Evolutionary conservation across 2,888 invertebrate genomes (phyloP), one percentile per base, ranked within the genome.

Genomic region (Tipula lateralis): DNA sequence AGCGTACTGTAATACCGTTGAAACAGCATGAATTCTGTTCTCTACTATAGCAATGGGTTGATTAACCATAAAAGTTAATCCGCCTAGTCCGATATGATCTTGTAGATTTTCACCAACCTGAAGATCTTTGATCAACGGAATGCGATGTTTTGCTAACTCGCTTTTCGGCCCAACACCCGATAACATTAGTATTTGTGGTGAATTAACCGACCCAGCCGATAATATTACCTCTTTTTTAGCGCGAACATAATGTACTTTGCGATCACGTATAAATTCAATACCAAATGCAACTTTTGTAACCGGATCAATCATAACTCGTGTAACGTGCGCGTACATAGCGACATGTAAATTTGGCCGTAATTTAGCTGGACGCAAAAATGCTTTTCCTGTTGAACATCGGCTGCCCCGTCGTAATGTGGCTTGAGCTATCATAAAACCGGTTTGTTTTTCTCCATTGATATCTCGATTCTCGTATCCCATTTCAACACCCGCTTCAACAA

Each of bases 181-280:
- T 0, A 99, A 89, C 97, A 99, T 97, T 50, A 99, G 90, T 1
- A 99, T 88, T 88, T 99, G 99, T 0, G 99, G 97, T 0, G 98
- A 96, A 88, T 98, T 98, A 0, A 99, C 93, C 0, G 98, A 93
- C 0, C 99, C 99, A 0, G 95, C 97, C 0, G 96, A 96, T 1
- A 99, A 88, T 84, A 99, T 95, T 0, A 99, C 95, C 89, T 97
- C 97, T 88, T 95, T 96, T 36, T 92, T 92, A 0, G 97, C 96
- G 85, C 94, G 91, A 1, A 96, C 93, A 84, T 95, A 92, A 87
- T 94, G 93, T 0, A 95, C 88, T 90, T 94, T 93, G 84, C 94
- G 94, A 84, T 95, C 94, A 82, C 95, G 92, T 1, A 95, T 90
- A 87, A 96, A 96, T 88, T 96, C 95, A 0, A 97, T 94, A 0